These are phyloP conservation scores for Pogonocichla stellata DNA, from an alignment of 2,113 vertebrate genomes.

Conservation along the genomic window DNA sequence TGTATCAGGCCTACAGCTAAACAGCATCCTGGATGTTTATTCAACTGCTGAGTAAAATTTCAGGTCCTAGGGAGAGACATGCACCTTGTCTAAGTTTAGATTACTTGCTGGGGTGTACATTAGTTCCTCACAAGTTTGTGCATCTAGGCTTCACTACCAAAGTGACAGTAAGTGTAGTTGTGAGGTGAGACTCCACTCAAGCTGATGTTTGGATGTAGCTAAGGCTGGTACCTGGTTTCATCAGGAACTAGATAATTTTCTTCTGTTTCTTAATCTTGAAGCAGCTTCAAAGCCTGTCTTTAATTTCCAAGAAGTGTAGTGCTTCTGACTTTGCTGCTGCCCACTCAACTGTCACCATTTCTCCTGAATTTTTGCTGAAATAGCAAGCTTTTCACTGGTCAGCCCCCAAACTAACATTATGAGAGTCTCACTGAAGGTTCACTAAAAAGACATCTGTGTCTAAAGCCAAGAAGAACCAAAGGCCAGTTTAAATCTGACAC, in stretches of 20 bases:
- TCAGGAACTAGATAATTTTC: neutral
- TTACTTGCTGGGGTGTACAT: neutral
- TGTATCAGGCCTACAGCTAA: neutral
- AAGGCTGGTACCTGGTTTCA: neutral
- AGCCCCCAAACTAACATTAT: neutral
- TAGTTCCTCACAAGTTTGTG: neutral
- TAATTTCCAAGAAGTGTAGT: neutral
- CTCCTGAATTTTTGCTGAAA: neutral
- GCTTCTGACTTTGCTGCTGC: neutral
- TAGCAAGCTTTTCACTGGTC: neutral
- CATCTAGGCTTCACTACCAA: neutral
- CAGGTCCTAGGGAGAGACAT: neutral
- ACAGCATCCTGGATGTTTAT: neutral
- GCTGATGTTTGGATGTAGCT: neutral
- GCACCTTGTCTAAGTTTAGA: neutral
- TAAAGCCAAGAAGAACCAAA: neutral
- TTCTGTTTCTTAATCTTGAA: neutral
- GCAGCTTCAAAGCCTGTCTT: neutral
- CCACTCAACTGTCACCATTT: neutral
- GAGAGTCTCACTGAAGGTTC: neutral
- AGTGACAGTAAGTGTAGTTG: neutral
- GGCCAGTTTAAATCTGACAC: neutral
- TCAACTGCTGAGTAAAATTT: neutral
- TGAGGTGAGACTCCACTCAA: neutral
- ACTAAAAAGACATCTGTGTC: neutral